Base-by-base conservation (phyloP, 2,888 invertebrate genomes). In the Galerucella calmariensis region DNA sequence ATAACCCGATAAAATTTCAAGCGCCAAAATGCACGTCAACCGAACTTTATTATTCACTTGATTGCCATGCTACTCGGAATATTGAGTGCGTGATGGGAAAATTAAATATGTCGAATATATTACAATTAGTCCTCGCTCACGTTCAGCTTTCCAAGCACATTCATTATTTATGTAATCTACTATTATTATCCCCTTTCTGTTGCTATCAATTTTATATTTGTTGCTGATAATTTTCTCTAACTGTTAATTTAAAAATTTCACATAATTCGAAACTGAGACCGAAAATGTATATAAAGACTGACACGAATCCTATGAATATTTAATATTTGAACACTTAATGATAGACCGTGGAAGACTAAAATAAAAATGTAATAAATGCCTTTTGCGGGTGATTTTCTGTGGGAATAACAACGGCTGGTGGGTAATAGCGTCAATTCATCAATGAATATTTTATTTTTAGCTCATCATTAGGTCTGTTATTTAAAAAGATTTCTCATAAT, bases 381-480 rank as follows among this genome's bases (percentile, higher is more conserved):
- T 81, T 83, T 83, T 80, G 79, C 83, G 82, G 83, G 83, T 84
- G 84, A 84, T 84, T 84, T 84, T 81, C 83, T 82, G 82, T 84
- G 84, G 84, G 85, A 85, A 85, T 41, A 82, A 77, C 61, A 75
- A 72, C 81, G 79, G 80, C 81, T 81, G 81, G 65, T 67, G 80
- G 75, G 80, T 80, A 81, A 83, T 81, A 82, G 81, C 81, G 73
- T 75, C 80, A 79, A 80, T 82, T 80, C 82, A 80, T 81, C 83
- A 79, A 82, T 83, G 79, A 83, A 83, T 83, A 83, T 82, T 82
- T 82, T 78, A 83, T 80, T 77, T 73, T 65, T n/a, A 66, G 27
- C 27, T 27, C 27, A 27, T 51, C 68, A 46, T 68, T 62, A 72
- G 72, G 72, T 75, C 68, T 72, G 74, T 75, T 66, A 75, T 75